Percentiles rank a stretch among this genome's conserved stretches.
phyloP scores from a whole-genome alignment of 2,797 vertebrate genomes.

The Arrhamphus sclerolepis region DNA sequence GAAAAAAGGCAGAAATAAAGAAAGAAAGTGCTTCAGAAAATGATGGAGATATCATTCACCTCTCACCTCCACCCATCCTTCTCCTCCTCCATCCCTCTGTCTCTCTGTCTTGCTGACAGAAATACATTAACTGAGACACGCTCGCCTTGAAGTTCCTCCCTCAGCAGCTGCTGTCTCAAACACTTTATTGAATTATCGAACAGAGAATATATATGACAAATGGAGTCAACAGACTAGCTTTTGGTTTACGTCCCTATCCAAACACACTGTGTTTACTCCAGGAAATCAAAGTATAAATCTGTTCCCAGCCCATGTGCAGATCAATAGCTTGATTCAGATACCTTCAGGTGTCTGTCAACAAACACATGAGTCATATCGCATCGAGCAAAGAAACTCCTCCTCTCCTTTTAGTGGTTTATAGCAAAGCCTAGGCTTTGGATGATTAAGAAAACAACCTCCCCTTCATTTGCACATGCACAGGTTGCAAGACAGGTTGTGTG shows the following conservation, averaged over 20 bases:
- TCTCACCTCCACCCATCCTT: slow-evolving; percentile 50
- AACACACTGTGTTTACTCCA: slow-evolving; percentile 70
- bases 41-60: slow-evolving; percentile 46
- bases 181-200: slow-evolving; percentile 81
- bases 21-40: slow-evolving; percentile 14
- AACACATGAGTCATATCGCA: slow-evolving; percentile 37
- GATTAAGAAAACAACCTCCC: not conserved
- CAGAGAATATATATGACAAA: slow-evolving; percentile 80
- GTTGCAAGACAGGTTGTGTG: not conserved
- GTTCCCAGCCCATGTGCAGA: slow-evolving; percentile 47
- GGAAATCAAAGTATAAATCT: slow-evolving; percentile 80
- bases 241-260: slow-evolving; percentile 76
- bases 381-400: slow-evolving; percentile 22
- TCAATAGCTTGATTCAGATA: slow-evolving; percentile 63
- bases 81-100: slow-evolving; percentile 46
- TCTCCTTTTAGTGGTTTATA: slow-evolving; percentile 21
- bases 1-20: not conserved
- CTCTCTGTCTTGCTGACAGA: slow-evolving; percentile 71
- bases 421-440: slow-evolving; percentile 26
- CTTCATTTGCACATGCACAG: slow-evolving; percentile 30
- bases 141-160: slow-evolving; percentile 73
- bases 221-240: slow-evolving; percentile 75
- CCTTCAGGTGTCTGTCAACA: slow-evolving; percentile 67
- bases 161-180: slow-evolving; percentile 76
- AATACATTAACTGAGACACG: slow-evolving; percentile 76